Base-by-base conservation (phyloP, 2,888 invertebrate genomes). In the Cosmia trapezina region DNA sequence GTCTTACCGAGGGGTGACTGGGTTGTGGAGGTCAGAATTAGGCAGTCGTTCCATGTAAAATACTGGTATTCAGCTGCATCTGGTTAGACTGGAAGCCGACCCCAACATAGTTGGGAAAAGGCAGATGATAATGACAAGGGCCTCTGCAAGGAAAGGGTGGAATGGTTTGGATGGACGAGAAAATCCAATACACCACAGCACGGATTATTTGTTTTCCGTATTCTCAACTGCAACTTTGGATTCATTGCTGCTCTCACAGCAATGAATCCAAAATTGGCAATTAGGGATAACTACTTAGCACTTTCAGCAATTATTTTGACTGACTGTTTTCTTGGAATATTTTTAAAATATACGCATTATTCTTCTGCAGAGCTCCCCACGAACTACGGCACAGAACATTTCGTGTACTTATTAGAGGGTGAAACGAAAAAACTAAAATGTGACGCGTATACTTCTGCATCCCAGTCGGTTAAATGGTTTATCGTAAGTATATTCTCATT, bases 401-500 rank as follows among this genome's bases (percentile, higher is more conserved):
- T 41, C 11, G 28, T 86, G 4, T 64, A 81, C 28, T 9, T 86
- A 53, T 22, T 59, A 22, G 0, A 47, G 7, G 83, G 72, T n/a
- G 66, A 75, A 43, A 59, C 70, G 0, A 64, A 2, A 57, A 78
- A 76, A 37, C 22, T 86, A 2, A 54, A 74, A 47, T 86, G 86
- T 76, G 73, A 60, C 0, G 57, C 54, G 4, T 78, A 62, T 28
- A 77, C 53, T 12, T 76, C 72, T 11, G 54, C 60, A 65, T 65
- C 71, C 4, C 78, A 84, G 62, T 68, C 73, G 22, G 59, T 83
- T 4, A 70, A 63, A 61, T 86, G 86, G 86, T 79, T 84, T 45
- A 28, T 60, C 28, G 86, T 86, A 73, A 83, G 86, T 81, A 53
- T 54, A 53, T 68, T 70, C 22, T 45, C 19, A 45, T 33, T 67